Conservation (phyloP, 2,797 vertebrate species). For the Xiphorhynchus erythropygius region DNA sequence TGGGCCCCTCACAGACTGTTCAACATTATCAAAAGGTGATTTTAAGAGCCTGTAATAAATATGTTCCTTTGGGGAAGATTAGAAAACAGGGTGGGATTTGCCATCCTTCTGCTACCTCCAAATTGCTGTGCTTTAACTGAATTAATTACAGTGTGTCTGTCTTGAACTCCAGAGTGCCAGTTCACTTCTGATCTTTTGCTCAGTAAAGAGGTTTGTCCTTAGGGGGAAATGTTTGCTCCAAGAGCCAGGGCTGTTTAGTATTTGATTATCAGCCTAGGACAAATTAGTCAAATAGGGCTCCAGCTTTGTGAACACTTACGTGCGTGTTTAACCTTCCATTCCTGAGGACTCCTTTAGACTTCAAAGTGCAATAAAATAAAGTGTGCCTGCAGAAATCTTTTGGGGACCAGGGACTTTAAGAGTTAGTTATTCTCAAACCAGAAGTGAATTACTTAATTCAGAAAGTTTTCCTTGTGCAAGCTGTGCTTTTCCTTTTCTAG, state of each 20-base stretch:
- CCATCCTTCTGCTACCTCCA: conserved; percentile 61
- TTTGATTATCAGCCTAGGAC: conserved; percentile 62
- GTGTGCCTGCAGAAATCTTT: neutral
- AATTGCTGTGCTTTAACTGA: conserved; percentile 47
- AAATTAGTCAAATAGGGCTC: conserved; percentile 44
- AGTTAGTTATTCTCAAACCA: neutral
- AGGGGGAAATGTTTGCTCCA: conserved; percentile 45
- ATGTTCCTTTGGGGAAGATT: conserved; percentile 58
- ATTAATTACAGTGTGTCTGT: conserved; percentile 42
- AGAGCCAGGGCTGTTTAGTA: neutral
- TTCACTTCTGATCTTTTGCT: conserved; percentile 38
- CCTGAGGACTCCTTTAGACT: conserved; percentile 25
- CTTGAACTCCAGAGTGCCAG: conserved; percentile 29
- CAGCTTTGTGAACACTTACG: neutral
- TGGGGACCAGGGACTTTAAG: neutral
- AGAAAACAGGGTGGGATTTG: conserved; percentile 47
- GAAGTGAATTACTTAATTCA: neutral
- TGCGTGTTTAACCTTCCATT: conserved; percentile 40
- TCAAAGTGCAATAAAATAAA: conserved; percentile 25
- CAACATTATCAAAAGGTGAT: conserved; percentile 59
- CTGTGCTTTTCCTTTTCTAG: neutral
- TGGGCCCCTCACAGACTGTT: conserved; percentile 61
- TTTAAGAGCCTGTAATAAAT: conserved; percentile 66
- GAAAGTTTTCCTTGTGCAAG: neutral
- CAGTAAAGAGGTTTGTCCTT: conserved; percentile 39